Evolutionary conservation across 2,797 vertebrate genomes (phyloP).

Genomic region (Silurus aristotelis): DNA sequence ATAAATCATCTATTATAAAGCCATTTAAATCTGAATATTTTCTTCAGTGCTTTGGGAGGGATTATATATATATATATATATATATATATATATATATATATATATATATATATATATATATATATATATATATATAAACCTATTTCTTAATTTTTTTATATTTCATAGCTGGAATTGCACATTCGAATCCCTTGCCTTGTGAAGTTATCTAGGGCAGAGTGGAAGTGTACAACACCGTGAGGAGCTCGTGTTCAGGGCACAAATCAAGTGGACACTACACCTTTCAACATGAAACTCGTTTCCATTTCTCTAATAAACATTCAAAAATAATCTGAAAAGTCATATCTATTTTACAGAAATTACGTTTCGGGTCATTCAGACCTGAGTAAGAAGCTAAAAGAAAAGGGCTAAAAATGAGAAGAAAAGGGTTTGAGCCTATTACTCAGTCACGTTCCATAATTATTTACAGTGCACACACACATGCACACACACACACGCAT

Average conservation of each 20-base stretch:
- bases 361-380: neutral
- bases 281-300: neutral
- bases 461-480: slow-evolving; percentile 26
- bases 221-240: neutral
- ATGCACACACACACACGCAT: neutral
- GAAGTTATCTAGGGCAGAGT: neutral
- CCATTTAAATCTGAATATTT: slow-evolving; percentile 68
- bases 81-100: no score
- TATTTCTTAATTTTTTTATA: neutral
- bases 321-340: neutral
- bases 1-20: slow-evolving; percentile 74
- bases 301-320: neutral
- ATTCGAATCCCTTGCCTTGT: neutral
- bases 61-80: no score
- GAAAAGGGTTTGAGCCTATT: neutral
- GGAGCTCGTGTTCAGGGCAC: neutral
- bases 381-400: neutral
- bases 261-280: neutral
- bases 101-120: no score
- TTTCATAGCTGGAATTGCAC: slow-evolving; percentile 12
- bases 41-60: slow-evolving; percentile 77
- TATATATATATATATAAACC: no score
- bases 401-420: neutral
- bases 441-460: neutral
- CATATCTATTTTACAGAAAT: neutral